Base-by-base conservation (phyloP, 2,888 invertebrate species). In the Beris chalybata region DNA sequence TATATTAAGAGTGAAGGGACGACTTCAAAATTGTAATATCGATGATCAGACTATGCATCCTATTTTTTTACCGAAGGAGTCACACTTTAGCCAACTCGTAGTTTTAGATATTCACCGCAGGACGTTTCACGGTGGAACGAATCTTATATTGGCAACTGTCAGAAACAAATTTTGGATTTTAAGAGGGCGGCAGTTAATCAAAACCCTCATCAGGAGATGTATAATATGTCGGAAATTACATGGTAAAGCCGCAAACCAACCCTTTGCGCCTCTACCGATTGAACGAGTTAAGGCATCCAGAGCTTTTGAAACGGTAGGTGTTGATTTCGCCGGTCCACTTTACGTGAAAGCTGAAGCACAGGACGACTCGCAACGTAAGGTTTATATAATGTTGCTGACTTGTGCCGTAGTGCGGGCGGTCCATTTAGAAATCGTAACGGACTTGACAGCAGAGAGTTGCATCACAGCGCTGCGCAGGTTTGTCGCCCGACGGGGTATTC, bases 251-350 rank as follows among this genome's bases (percentile, higher is more conserved):
- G 61, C 48, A 6, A 43, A 44, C 29, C 55, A 66, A 30, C 30
- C 50, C 4, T 66, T 66, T 47, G 53, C 56, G 7, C 66, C 65
- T 13, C 53, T 67, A 12, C 67, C 65, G 6, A 31, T 50, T 47
- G 61, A 67, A 32, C 38, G 65, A 31, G n/a, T 65, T 31, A 12
- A 38, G 9, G 44, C 52, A 63, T 31, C 56, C 5, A 61, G 50
- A n/a, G 15, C 66, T 9, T 66, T 66, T 30, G 57, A 65, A 9
- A 50, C 56, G 4, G 57, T 50, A 7, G 57, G 58, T 30, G 4
- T 65, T 2, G 57, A 66, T 52, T 66, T 66, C 32, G 66, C 59
- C 4, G 66, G 59, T n/a, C 53, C 66, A 9, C 43, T 66, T 4
- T 58, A 56, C 9, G 9, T 38, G 11, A 59, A 66, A 13, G 2